phyloP scores from a whole-genome alignment of 2,888 invertebrate genomes.

The Euphydryas editha region DNA sequence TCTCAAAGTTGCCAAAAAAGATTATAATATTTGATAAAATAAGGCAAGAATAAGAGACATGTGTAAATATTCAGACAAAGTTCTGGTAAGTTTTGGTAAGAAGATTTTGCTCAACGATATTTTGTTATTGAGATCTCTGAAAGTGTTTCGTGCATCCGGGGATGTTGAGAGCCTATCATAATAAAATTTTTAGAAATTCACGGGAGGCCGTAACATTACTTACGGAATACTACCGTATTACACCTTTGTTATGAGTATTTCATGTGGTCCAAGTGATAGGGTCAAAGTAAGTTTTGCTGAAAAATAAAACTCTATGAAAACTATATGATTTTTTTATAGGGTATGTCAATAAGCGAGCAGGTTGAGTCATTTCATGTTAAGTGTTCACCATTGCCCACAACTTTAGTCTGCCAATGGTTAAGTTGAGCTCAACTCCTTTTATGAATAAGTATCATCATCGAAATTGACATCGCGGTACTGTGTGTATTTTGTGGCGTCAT shows the following conservation, averaged over 20 bases:
- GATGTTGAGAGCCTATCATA: slow-evolving; percentile 25
- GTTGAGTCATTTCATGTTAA: too few species aligned
- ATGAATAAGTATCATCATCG: too few species aligned
- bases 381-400: too few species aligned
- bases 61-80: background rate
- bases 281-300: background rate
- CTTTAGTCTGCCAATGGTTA: too few species aligned
- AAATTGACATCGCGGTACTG: too few species aligned
- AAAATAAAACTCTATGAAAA: too few species aligned
- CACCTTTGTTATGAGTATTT: slow-evolving; percentile 36
- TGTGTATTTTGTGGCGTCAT: too few species aligned
- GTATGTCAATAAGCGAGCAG: too few species aligned
- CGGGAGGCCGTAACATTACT: slow-evolving; percentile 36
- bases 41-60: background rate
- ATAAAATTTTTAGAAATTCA: slow-evolving; percentile 42
- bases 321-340: too few species aligned
- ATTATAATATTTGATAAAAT: too few species aligned
- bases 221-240: slow-evolving; percentile 31
- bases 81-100: background rate
- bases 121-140: background rate
- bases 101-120: background rate
- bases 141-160: slow-evolving; percentile 21
- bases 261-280: slow-evolving; percentile 9
- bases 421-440: too few species aligned
- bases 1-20: too few species aligned